A percentile compares a stretch with the other conserved stretches of the same genome.
Conservation (phyloP, 2,888 invertebrate genomes). For the Nomada hirtipes region DNA sequence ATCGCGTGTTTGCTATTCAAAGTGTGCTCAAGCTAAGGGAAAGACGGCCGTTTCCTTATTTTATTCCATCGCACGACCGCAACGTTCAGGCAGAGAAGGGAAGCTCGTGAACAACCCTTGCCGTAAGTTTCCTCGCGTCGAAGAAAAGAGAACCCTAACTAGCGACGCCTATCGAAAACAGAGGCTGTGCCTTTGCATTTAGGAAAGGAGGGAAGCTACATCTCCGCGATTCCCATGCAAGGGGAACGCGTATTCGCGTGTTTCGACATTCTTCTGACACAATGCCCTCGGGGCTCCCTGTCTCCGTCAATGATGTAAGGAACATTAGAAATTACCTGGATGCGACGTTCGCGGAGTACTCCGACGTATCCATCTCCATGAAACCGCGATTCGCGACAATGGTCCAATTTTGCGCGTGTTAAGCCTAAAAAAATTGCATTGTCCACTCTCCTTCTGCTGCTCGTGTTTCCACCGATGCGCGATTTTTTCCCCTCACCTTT, state of each 20-base stretch:
- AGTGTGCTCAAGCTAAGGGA: background rate
- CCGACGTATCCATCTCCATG: conserved; percentile 27
- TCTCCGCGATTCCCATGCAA: conserved; percentile 11
- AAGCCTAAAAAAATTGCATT: conserved; percentile 73
- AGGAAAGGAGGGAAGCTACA: conserved; percentile 14
- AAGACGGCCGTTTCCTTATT: background rate
- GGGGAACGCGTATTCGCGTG: conserved; percentile 35
- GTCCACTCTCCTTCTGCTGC: conserved; percentile 44
- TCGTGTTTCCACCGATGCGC: conserved; percentile 3
- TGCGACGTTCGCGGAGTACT: conserved; percentile 34
- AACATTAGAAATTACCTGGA: conserved; percentile 54
- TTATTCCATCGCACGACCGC: background rate
- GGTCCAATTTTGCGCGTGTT: conserved; percentile 65
- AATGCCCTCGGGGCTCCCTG: conserved; percentile 32
- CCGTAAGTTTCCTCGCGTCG: background rate
- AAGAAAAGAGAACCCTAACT: background rate
- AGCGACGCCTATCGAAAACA: conserved; percentile 33
- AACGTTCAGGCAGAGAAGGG: background rate
- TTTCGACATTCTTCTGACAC: conserved; percentile 50
- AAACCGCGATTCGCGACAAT: conserved; percentile 50
- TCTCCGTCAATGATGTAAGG: conserved; percentile 14
- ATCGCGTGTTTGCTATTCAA: conserved; percentile 24
- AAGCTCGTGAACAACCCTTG: background rate
- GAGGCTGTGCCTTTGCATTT: conserved; percentile 30
- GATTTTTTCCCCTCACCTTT: background rate